Conservation (phyloP, 1,140 invertebrate genomes). For the Himalopsyche phryganea region DNA sequence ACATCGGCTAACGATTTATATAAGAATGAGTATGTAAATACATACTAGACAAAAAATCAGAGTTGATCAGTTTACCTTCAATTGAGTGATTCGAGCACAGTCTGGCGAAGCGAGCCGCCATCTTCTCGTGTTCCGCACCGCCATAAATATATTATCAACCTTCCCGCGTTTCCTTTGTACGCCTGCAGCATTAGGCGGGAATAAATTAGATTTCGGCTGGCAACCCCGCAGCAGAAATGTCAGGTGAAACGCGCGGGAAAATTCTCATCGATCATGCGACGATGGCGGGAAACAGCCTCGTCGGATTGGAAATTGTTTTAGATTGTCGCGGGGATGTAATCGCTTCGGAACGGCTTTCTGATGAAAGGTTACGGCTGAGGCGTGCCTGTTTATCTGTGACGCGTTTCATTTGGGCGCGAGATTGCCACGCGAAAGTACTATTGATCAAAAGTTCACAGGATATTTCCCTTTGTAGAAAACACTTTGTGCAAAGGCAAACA, state of each 20-base stretch:
- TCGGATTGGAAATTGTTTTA: constrained; percentile 23
- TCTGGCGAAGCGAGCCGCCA: too few relatives aligned
- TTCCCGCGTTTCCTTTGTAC: constrained; percentile 20
- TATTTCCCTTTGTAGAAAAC: too few relatives aligned
- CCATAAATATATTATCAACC: constrained; percentile 18
- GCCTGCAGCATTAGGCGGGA: constrained; percentile 16
- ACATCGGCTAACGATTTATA: too few relatives aligned
- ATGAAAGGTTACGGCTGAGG: not conserved
- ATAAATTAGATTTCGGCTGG: constrained; percentile 24
- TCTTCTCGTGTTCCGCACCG: not conserved
- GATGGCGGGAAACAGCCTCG: constrained; percentile 1
- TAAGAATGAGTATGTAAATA: too few relatives aligned
- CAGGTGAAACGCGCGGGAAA: constrained; percentile 18
- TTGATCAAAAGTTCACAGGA: too few relatives aligned
- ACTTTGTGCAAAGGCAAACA: too few relatives aligned
- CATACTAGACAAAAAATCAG: too few relatives aligned
- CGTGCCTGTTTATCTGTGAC: too few relatives aligned
- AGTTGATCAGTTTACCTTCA: too few relatives aligned
- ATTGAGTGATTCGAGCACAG: too few relatives aligned
- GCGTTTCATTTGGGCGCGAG: too few relatives aligned
- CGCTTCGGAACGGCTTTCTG: constrained; percentile 3
- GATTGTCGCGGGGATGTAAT: constrained; percentile 8
- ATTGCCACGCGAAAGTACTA: too few relatives aligned
- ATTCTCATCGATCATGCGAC: constrained; percentile 23
- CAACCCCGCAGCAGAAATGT: constrained; percentile 11